phyloP scores from a whole-genome alignment of 2,888 invertebrate species.

The Calameuta filiformis region DNA sequence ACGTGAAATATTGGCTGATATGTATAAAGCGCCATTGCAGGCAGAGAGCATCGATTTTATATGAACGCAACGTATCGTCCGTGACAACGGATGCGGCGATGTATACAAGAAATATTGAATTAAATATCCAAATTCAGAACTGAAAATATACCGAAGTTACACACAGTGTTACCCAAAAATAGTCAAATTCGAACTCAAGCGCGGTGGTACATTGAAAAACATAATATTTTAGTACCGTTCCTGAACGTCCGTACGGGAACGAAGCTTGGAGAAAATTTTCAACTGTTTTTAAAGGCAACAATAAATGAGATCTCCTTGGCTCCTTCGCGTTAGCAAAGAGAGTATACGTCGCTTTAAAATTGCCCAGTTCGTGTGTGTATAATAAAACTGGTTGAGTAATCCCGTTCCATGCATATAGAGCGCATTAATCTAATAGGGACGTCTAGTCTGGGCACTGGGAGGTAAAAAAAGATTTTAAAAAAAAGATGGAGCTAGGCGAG shows the following conservation, averaged over 20 bases:
- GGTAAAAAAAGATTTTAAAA: neutral
- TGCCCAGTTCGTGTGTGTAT: constrained; percentile 18
- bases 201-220: too few relatives aligned
- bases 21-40: neutral
- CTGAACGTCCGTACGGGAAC: neutral
- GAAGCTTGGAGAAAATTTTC: neutral
- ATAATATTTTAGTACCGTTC: neutral
- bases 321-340: neutral
- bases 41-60: neutral
- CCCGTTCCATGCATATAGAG: constrained; percentile 13
- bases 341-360: neutral
- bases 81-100: too few relatives aligned
- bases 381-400: constrained; percentile 31
- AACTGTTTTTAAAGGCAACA: neutral
- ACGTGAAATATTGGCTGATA: neutral
- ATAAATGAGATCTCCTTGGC: neutral
- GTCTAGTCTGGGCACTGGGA: neutral
- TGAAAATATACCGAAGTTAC: neutral
- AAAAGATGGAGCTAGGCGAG: neutral
- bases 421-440: constrained; percentile 19
- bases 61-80: too few relatives aligned
- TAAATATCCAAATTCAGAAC: neutral
- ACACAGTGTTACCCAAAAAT: neutral
- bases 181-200: neutral
- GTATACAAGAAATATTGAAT: neutral